phyloP scores from a whole-genome alignment of 1,140 invertebrate species.

The Melipona quadrifasciata region DNA sequence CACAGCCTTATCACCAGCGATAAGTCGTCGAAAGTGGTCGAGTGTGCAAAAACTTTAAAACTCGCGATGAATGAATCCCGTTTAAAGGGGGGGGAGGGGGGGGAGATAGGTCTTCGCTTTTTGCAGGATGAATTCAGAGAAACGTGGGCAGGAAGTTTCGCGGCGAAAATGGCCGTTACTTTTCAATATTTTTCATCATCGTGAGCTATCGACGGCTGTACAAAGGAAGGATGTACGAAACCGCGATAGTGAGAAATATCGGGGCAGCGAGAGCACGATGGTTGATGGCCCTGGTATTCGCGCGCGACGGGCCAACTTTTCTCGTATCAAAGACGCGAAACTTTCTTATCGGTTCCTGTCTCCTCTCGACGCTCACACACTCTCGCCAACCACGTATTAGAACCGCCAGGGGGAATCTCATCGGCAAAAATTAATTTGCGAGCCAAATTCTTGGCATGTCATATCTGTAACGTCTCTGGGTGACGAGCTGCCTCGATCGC shows the following conservation, averaged over 20 bases:
- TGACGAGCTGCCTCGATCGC: not conserved
- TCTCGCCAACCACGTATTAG: not conserved
- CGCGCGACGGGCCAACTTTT: slow-evolving; percentile 32
- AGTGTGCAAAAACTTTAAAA: not conserved
- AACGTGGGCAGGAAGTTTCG: not conserved
- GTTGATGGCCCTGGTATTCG: slow-evolving; percentile 29
- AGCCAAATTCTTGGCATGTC: not conserved
- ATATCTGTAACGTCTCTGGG: not conserved
- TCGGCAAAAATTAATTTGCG: not conserved
- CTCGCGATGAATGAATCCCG: slow-evolving; percentile 7
- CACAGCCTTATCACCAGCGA: not conserved
- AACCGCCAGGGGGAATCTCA: not conserved
- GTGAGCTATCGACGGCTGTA: not conserved
- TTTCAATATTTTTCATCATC: slow-evolving; percentile 52
- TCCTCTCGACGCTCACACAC: too few relatives aligned
- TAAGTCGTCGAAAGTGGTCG: not conserved
- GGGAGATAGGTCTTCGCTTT: not conserved
- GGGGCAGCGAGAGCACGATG: not conserved
- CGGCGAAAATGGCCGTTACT: slow-evolving; percentile 28
- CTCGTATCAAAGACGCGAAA: not conserved
- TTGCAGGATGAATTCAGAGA: not conserved
- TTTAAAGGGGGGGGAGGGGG: not conserved
- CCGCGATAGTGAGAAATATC: slow-evolving; percentile 35
- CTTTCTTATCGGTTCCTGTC: slow-evolving; percentile 15
- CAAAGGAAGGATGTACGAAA: slow-evolving; percentile 21